phyloP scores from a whole-genome alignment of 1,140 invertebrate species.

The Brachionus paranguensis region DNA sequence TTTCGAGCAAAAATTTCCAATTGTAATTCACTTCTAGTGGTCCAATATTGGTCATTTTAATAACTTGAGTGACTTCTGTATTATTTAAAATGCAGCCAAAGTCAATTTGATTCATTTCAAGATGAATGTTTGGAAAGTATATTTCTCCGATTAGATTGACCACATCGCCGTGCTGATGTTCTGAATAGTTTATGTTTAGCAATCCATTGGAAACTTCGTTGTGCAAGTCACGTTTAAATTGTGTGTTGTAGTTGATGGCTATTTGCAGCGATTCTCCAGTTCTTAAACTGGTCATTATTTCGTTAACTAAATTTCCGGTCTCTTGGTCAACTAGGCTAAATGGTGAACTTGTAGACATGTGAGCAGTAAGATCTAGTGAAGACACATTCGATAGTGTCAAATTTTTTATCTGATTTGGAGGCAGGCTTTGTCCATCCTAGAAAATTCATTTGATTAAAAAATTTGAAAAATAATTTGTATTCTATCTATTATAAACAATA shows the following conservation, averaged over 20 bases:
- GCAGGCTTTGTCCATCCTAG: not conserved
- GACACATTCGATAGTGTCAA: conserved; percentile 53
- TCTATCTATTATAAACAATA: too few species aligned
- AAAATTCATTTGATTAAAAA: not conserved
- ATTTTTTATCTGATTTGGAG: conserved; percentile 44
- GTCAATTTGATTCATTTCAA: conserved; percentile 51
- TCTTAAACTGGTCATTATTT: not conserved
- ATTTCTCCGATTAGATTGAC: conserved; percentile 54
- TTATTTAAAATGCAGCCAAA: conserved; percentile 57
- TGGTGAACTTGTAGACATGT: conserved; percentile 48
- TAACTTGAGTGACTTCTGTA: conserved; percentile 52
- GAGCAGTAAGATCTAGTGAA: conserved; percentile 50
- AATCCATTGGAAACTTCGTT: not conserved
- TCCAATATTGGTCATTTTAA: conserved; percentile 56
- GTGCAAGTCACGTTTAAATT: conserved; percentile 5
- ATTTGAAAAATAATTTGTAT: not conserved
- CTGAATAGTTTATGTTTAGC: not conserved
- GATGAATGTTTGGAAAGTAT: conserved; percentile 54
- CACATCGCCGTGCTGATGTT: conserved; percentile 47
- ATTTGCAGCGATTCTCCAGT: conserved; percentile 6
- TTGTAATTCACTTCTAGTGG: conserved; percentile 52
- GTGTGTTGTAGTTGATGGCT: conserved; percentile 1
- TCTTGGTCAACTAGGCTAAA: conserved; percentile 48
- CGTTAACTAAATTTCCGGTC: not conserved
- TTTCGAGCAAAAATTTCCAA: conserved; percentile 45